Base-by-base conservation (phyloP, 2,797 vertebrate genomes). In the Manis crassicaudata region DNA sequence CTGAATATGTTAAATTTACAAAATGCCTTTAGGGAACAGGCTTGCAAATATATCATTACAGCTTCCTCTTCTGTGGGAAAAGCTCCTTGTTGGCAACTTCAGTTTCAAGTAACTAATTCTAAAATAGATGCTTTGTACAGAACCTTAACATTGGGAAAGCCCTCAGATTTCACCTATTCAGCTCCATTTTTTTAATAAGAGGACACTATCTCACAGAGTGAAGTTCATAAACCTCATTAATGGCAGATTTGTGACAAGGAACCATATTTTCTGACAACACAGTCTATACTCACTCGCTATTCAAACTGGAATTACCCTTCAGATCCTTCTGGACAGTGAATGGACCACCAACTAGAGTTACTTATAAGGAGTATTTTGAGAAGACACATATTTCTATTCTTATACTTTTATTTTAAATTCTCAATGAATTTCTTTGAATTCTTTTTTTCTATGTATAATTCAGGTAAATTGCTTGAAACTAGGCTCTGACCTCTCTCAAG, bases 21-120 rank as follows among this genome's bases (percentile, higher is more conserved):
- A 72, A 93, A 46, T 58, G 5, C 23, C 29, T 67, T 96, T 76
- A 92, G 84, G 81, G 96, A 88, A 92, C 20, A 35, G 29, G 4
- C 12, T 85, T 96, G 10, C 23, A 17, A 62, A 52, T 43, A 56
- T 67, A 86, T 46, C 11, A 75, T 54, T 43, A 54, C 14, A 46
- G 0, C 10, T 84, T 92, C 29, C 81, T 65, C 25, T 77, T 81
- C 62, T 88, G 7, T 18, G 20, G 21, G 17, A 86, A 4, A 50
- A 70, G 6, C 1, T 90, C 37, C 25, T 95, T 79, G 32, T 37
- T 60, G 54, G 56, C 9, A 94, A 54, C 3, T 67, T 96, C 52
- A 75, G 21, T 80, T 82, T 92, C 7, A 94, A 54, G 37, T 60
- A 88, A 88, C 17, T 62, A 67, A 68, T 73, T 93, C n/a, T 50